Percentiles rank a stretch among this genome's conserved stretches.
Conservation (phyloP, 2,113 vertebrate genomes). For the Phyllopteryx taeniolatus region DNA sequence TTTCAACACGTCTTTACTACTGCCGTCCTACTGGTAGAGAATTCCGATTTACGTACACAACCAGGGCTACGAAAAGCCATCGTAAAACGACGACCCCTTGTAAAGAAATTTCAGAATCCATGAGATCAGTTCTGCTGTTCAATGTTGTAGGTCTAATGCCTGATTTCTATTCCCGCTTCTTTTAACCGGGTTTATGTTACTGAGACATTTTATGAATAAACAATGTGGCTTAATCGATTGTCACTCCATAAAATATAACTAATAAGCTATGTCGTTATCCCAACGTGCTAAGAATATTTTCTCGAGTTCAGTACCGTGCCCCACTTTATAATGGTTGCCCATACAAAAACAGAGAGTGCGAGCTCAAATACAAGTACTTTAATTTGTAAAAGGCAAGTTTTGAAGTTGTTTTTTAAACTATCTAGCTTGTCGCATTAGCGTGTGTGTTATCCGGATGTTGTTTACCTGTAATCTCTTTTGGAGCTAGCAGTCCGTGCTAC, state of each 20-base stretch:
- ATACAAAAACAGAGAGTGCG: background rate
- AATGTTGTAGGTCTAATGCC: background rate
- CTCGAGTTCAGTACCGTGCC: background rate
- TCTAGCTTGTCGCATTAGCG: constrained; percentile 7
- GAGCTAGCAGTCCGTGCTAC: constrained; percentile 61
- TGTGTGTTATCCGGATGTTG: constrained; percentile 19
- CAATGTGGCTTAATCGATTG: background rate
- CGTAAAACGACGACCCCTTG: background rate
- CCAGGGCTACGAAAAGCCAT: too few species aligned
- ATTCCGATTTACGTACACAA: too few species aligned
- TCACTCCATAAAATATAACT: background rate
- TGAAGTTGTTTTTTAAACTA: background rate
- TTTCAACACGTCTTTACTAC: background rate
- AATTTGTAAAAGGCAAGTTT: background rate
- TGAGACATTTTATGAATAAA: background rate
- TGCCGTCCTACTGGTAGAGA: too few species aligned
- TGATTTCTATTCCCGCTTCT: background rate
- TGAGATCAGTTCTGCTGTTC: background rate
- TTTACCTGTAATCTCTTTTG: constrained; percentile 60
- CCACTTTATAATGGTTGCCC: background rate
- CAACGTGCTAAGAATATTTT: background rate
- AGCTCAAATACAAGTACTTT: background rate
- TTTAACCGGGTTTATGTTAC: background rate
- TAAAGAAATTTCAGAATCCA: background rate
- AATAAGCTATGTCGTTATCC: background rate